Evolutionary conservation across 2,113 vertebrate genomes (phyloP), one percentile per base, ranked within the genome.

Genomic region (Oryzias woworae): DNA sequence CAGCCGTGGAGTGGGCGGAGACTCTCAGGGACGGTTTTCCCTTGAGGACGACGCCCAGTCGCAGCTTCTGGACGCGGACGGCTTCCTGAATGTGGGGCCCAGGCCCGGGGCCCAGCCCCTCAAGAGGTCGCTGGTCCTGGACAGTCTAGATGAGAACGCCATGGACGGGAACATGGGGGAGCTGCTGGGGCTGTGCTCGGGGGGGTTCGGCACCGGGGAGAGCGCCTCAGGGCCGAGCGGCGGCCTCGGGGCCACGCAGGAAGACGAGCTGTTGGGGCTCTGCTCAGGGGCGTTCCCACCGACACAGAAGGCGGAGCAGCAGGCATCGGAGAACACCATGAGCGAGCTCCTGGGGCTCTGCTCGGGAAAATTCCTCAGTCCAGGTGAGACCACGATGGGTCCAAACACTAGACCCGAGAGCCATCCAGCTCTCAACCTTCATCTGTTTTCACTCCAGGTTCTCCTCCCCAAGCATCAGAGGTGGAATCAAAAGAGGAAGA

Each of bases 131-230:
- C 76, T 98, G 62, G 76, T 94, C 0, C 79, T 98, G 71, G 96
- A 94, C 48, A 97, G 91, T 60, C 92, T 98, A 92, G 97, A 98
- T 53, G 97, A 99, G 76, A 99, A 99, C 10, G 97, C 97, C 1
- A 99, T 98, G 97, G 96, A 99, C 7, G 95, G 95, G 51, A 95
- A 98, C 70, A 99, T 98, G 96, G 96, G 94, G 8, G 97, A 98
- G 68, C 84, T 99, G 14, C 46, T 99, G 66, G 94, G 95, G 53
- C 64, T 98, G 72, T 99, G 97, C 53, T 97, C 96, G 0, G 97
- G 96, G 0, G 92, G 90, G 22, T 97, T 97, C 2, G 85, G 77
- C 31, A 72, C 83, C 76, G 68, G 4, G 1, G 52, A 46, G 18
- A 36, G 22, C 3, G 2, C 24, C 22, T 59, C 77, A 2, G 4